Conservation (phyloP, 2,797 vertebrate genomes). For the Sparus aurata region DNA sequence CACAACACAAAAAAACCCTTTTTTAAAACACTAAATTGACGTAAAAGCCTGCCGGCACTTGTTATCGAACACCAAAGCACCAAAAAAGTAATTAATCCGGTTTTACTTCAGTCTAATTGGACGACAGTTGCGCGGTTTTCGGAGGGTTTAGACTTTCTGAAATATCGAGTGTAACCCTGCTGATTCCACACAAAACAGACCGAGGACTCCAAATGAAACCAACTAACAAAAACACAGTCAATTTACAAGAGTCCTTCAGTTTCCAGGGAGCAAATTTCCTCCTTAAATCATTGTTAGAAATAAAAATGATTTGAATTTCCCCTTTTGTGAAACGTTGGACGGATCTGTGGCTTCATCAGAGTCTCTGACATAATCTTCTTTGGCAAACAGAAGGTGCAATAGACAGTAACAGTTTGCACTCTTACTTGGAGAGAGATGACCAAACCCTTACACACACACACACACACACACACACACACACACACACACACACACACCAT, state of each 20-base stretch:
- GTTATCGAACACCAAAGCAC: too few species aligned
- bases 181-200: neutral
- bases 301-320: neutral
- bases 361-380: neutral
- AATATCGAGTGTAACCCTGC: neutral
- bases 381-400: neutral
- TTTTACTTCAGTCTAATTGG: neutral
- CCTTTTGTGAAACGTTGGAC: neutral
- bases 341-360: neutral
- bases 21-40: neutral
- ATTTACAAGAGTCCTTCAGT: neutral
- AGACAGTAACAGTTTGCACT: conserved; percentile 21
- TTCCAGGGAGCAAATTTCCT: neutral
- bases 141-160: neutral
- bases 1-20: too few species aligned
- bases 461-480: conserved; percentile 27
- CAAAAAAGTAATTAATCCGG: neutral
- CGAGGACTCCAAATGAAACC: neutral
- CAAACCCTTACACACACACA: conserved; percentile 3
- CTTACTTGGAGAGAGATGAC: conserved; percentile 2
- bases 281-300: neutral
- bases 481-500: conserved; percentile 23
- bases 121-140: neutral
- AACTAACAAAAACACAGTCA: neutral
- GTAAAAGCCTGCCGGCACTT: neutral